phyloP scores from a whole-genome alignment of 2,888 invertebrate species.

The Bugulina stolonifera region DNA sequence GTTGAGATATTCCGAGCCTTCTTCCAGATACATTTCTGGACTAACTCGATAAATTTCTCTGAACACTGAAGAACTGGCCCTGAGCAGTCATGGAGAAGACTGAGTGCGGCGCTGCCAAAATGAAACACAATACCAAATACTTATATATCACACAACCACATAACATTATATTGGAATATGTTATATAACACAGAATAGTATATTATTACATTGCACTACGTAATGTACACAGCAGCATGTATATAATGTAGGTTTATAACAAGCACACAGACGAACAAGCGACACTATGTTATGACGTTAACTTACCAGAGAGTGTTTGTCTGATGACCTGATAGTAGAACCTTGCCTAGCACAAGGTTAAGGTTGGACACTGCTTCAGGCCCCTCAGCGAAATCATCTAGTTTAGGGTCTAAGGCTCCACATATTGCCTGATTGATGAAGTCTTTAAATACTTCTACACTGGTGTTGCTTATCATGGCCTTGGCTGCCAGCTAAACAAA shows the following conservation, averaged over 20 bases:
- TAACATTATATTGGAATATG: not conserved
- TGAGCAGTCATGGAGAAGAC: not conserved
- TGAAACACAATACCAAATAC: not conserved
- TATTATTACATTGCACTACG: too few species aligned
- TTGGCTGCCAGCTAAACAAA: slow-evolving; percentile 12
- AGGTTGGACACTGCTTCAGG: not conserved
- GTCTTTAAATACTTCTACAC: slow-evolving; percentile 18
- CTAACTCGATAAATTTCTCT: slow-evolving; percentile 1
- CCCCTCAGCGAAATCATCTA: not conserved
- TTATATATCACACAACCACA: too few species aligned
- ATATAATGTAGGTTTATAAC: too few species aligned
- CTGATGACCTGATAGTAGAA: not conserved
- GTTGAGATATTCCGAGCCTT: slow-evolving; percentile 78
- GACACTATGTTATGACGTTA: too few species aligned
- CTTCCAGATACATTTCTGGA: slow-evolving; percentile 79
- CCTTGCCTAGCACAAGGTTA: not conserved
- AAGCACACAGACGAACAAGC: too few species aligned
- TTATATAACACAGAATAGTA: too few species aligned
- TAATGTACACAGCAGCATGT: too few species aligned
- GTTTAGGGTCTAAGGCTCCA: slow-evolving; percentile 2
- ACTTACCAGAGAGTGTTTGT: slow-evolving; percentile 22
- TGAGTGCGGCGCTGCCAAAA: not conserved
- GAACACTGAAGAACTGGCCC: not conserved
- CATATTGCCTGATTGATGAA: slow-evolving; percentile 3
- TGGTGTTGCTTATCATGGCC: not conserved